A percentile compares a stretch with the other conserved stretches of the same genome.
Conservation (phyloP, 2,113 vertebrate genomes). For the Paramormyrops kingsleyae region DNA sequence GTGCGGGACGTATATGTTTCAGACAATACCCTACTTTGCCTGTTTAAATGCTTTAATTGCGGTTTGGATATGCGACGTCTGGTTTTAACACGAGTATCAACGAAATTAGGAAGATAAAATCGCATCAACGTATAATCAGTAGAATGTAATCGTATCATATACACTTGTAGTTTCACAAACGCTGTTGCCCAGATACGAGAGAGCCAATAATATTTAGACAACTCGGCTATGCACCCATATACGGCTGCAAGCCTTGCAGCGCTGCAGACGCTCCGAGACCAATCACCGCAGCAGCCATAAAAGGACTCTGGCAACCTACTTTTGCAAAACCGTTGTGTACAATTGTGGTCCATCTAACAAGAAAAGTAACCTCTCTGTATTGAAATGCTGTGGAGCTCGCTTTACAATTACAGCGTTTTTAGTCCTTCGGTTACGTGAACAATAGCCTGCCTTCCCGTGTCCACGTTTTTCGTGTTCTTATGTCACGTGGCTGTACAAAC, state of each 20-base stretch:
- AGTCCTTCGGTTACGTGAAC: background rate
- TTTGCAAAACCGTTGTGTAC: background rate
- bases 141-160: background rate
- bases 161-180: slow-evolving; percentile 15
- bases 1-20: background rate
- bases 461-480: background rate
- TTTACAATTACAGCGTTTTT: background rate
- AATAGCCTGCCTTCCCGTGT: background rate
- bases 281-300: slow-evolving; percentile 65
- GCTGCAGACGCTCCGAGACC: slow-evolving; percentile 44
- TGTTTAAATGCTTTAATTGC: background rate
- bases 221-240: slow-evolving; percentile 65
- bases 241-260: slow-evolving; percentile 67
- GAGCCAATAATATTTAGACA: slow-evolving; percentile 66
- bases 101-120: background rate
- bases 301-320: slow-evolving; percentile 44
- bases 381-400: background rate
- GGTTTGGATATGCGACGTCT: background rate
- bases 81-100: background rate
- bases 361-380: background rate
- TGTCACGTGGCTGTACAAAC: background rate
- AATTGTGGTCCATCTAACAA: background rate
- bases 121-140: background rate
- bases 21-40: background rate
- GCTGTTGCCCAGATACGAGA: slow-evolving; percentile 74